Percentiles rank a stretch among this genome's conserved stretches.
Conservation (phyloP, 2,888 invertebrate species). For the Thelaira solivaga region DNA sequence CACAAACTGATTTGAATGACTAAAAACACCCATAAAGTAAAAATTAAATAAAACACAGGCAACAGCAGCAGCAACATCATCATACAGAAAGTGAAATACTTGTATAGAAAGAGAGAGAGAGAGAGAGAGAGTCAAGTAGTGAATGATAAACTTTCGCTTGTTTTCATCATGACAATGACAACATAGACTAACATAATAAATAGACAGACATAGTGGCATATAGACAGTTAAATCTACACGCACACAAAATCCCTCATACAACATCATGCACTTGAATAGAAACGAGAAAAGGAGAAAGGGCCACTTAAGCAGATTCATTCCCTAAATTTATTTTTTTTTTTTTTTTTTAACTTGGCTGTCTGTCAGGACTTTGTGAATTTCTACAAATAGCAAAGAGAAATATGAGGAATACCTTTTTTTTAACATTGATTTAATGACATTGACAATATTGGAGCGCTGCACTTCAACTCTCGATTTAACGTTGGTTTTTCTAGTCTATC, state of each 20-base stretch:
- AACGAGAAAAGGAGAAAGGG: not conserved
- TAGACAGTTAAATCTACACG: slow-evolving; percentile 10
- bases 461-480: slow-evolving; percentile 10
- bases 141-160: slow-evolving; percentile 59
- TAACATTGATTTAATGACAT: slow-evolving; percentile 76
- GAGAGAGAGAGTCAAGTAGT: slow-evolving; percentile 2
- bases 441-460: slow-evolving; percentile 67
- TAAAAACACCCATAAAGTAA: not conserved
- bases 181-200: slow-evolving; percentile 35
- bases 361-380: slow-evolving; percentile 30
- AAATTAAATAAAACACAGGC: not conserved
- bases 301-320: slow-evolving; percentile 8
- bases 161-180: slow-evolving; percentile 58
- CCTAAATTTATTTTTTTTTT: slow-evolving; percentile 8
- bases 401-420: slow-evolving; percentile 67
- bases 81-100: not conserved
- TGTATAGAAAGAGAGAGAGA: not conserved
- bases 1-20: slow-evolving; percentile 50
- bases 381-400: slow-evolving; percentile 24
- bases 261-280: not conserved
- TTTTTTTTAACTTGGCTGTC: slow-evolving; percentile 40
- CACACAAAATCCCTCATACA: slow-evolving; percentile 1
- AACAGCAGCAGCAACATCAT: not conserved
- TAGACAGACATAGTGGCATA: slow-evolving; percentile 23
- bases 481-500: not conserved